A percentile compares a stretch with the other conserved stretches of the same genome.
Evolutionary conservation across 1,140 invertebrate genomes (phyloP).

Genomic region (Limonius californicus): DNA sequence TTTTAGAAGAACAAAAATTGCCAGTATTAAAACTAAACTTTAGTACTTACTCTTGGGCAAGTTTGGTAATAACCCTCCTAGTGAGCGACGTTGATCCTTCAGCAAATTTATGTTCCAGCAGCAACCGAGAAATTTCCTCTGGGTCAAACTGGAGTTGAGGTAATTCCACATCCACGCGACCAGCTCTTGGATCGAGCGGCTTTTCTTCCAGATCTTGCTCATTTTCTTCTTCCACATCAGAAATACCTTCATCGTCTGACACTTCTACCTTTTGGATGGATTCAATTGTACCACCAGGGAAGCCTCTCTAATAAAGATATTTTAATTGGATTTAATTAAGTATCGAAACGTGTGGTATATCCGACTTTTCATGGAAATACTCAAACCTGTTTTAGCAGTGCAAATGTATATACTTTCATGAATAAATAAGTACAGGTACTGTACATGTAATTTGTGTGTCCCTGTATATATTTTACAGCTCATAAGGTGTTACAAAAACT

Average conservation of each 20-base stretch:
- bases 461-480: too few relatives aligned
- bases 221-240: conserved; percentile 47
- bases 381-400: background rate
- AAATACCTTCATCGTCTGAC: conserved; percentile 49
- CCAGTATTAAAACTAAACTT: too few relatives aligned
- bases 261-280: conserved; percentile 55
- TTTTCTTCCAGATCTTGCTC: conserved; percentile 37
- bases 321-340: conserved; percentile 27
- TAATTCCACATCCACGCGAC: conserved; percentile 68
- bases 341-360: too few relatives aligned
- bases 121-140: conserved; percentile 47
- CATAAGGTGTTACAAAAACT: too few relatives aligned
- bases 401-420: too few relatives aligned
- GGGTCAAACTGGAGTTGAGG: conserved; percentile 64
- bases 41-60: conserved; percentile 53
- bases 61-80: conserved; percentile 49
- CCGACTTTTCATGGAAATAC: too few relatives aligned
- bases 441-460: too few relatives aligned
- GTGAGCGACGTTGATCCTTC: conserved; percentile 49
- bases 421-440: too few relatives aligned
- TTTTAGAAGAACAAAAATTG: too few relatives aligned
- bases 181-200: conserved; percentile 71
- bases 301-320: conserved; percentile 69
- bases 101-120: conserved; percentile 49
- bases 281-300: conserved; percentile 62